Base-by-base conservation (phyloP, 2,113 vertebrate species). In the Nycticorax nycticorax region DNA sequence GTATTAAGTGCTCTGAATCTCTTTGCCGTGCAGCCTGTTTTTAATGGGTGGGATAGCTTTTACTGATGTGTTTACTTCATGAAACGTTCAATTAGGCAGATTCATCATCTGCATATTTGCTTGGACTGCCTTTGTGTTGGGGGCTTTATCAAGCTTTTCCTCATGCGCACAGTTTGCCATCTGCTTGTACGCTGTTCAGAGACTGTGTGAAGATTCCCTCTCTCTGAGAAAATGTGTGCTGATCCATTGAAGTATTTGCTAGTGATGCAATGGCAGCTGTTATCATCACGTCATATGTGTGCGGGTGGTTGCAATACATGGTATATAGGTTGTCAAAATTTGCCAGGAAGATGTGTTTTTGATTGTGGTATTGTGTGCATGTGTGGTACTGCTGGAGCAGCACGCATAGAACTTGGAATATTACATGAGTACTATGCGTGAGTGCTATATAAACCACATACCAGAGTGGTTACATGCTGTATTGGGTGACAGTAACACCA, bases 321-420 rank as follows among this genome's bases (percentile, higher is more conserved):
- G 95, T 93, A 95, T 97, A 96, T 89, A 96, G 89, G 93, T 96
- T 97, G 95, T 97, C 96, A 96, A 63, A 92, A 94, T 96, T 97
- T 95, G 93, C 96, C 96, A 96, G 94, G 95, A 95, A 96, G 96
- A 97, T 96, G 87, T 97, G 97, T 95, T 97, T 97, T 93, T 97
- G 94, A 97, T 97, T 97, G 96, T 97, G 96, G 95, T 97, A 95
- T 96, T 91, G 74, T 95, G 94, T 96, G 94, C 96, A 95, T 97
- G 95, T 96, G 96, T 97, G 96, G 96, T 97, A 97, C 94, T 96
- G 94, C 94, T 96, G 95, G 84, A 97, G 97, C 92, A 97, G 96
- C 96, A 97, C 96, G 96, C 96, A 97, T 88, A 94, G 87, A 89
- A 89, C 84, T 96, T 94, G 95, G 94, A 97, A 95, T 96, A 96